phyloP scores from a whole-genome alignment of 2,888 invertebrate species.

The Chelonus formosanus region DNA sequence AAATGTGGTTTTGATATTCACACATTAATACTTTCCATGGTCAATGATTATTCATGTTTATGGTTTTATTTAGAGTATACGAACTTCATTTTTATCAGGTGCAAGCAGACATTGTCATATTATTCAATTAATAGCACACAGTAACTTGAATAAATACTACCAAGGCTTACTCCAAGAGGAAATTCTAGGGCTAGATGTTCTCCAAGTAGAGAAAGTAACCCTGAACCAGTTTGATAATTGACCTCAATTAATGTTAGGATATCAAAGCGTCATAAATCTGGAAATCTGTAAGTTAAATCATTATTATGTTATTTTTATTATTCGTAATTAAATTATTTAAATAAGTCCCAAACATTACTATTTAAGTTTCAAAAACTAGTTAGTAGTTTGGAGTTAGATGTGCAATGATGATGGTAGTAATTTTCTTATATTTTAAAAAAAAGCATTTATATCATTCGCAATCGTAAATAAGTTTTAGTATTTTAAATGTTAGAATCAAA shows the following conservation, averaged over 20 bases:
- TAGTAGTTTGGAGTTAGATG: constrained; percentile 5
- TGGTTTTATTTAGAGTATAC: background rate
- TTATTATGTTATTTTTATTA: background rate
- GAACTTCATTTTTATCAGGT: constrained; percentile 5
- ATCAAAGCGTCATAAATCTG: constrained; percentile 82
- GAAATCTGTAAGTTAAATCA: constrained; percentile 69
- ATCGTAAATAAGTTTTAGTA: background rate
- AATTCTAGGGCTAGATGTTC: constrained; percentile 56
- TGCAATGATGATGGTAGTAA: constrained; percentile 36
- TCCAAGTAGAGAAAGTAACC: constrained; percentile 50
- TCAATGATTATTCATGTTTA: background rate
- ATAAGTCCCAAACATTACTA: background rate
- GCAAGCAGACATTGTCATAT: constrained; percentile 38
- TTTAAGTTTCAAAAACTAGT: constrained; percentile 3
- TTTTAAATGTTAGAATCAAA: background rate
- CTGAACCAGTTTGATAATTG: constrained; percentile 53
- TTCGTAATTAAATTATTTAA: background rate
- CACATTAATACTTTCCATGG: constrained; percentile 4
- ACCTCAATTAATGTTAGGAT: constrained; percentile 59
- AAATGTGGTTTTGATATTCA: background rate
- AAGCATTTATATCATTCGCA: too few relatives aligned
- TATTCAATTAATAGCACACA: constrained; percentile 74
- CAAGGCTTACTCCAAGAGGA: constrained; percentile 67
- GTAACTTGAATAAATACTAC: constrained; percentile 75
- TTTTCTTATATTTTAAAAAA: constrained; percentile 4